Conservation (phyloP, 2,797 vertebrate species). For the Anolis apletophallus region DNA sequence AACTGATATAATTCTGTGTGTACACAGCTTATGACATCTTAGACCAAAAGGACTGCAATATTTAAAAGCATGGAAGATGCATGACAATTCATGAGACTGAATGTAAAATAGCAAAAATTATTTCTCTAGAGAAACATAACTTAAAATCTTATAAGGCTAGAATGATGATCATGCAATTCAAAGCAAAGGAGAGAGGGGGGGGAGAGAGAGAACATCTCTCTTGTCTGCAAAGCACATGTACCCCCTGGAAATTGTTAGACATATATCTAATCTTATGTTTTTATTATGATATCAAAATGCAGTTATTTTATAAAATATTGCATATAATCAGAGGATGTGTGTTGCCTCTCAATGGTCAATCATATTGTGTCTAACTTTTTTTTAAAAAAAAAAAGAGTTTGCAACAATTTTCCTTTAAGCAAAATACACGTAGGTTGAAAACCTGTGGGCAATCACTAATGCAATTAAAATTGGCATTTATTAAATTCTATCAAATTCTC, state of each 20-base stretch:
- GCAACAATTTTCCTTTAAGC: neutral
- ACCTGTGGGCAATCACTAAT: slow-evolving; percentile 47
- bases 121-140: neutral
- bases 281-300: slow-evolving; percentile 36
- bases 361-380: slow-evolving; percentile 44
- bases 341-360: slow-evolving; percentile 46
- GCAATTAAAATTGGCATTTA: slow-evolving; percentile 62
- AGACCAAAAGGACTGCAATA: neutral
- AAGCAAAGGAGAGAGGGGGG: neutral
- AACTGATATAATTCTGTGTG: no score
- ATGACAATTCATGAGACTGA: neutral
- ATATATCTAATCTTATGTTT: slow-evolving; percentile 42
- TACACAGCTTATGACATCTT: neutral
- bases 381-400: slow-evolving; percentile 33
- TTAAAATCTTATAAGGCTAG: slow-evolving; percentile 8
- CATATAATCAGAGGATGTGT: neutral
- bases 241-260: slow-evolving; percentile 1
- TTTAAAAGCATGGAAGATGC: neutral
- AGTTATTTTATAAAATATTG: slow-evolving; percentile 35
- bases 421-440: slow-evolving; percentile 29
- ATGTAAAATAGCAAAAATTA: neutral
- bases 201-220: slow-evolving; percentile 3
- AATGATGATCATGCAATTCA: accelerated
- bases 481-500: slow-evolving; percentile 57
- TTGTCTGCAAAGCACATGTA: slow-evolving; percentile 22